These are phyloP conservation scores for Ranitomeya variabilis DNA, from an alignment of 2,113 vertebrate species.

Conservation along the genomic window DNA sequence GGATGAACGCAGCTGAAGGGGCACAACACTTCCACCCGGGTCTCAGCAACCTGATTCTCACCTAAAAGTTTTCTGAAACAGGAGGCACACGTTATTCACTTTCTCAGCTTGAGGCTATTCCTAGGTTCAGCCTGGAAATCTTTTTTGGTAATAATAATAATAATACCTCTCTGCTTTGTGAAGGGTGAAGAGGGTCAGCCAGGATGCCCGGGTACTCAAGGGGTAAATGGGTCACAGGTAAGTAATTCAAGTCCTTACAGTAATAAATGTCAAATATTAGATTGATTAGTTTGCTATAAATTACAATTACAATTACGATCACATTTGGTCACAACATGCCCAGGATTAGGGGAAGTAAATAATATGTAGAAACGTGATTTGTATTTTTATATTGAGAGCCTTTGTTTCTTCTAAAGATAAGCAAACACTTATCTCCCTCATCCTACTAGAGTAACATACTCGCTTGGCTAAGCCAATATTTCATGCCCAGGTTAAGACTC, in stretches of 20 bases:
- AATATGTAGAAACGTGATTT: no score
- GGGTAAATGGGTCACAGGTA: slow-evolving; percentile 82
- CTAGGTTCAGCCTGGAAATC: neutral
- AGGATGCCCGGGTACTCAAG: slow-evolving; percentile 73
- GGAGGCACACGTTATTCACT: neutral
- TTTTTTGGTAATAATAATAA: neutral
- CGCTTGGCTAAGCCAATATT: no score
- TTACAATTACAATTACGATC: neutral
- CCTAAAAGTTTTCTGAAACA: no score
- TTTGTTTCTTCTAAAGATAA: no score
- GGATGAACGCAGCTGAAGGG: no score
- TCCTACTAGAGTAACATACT: no score
- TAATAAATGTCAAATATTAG: neutral
- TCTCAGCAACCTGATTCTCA: no score
- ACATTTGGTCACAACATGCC: no score
- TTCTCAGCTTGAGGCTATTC: neutral
- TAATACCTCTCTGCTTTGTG: neutral
- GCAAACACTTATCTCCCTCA: no score
- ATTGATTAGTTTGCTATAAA: neutral
- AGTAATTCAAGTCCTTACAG: slow-evolving; percentile 44
- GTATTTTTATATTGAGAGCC: no score
- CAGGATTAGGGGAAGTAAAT: no score
- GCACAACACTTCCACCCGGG: no score
- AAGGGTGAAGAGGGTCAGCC: slow-evolving; percentile 77
- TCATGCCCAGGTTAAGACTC: neutral